A percentile compares a stretch with the other conserved stretches of the same genome.
Evolutionary conservation across 2,113 vertebrate species (phyloP).

Genomic region (Cavia aperea): DNA sequence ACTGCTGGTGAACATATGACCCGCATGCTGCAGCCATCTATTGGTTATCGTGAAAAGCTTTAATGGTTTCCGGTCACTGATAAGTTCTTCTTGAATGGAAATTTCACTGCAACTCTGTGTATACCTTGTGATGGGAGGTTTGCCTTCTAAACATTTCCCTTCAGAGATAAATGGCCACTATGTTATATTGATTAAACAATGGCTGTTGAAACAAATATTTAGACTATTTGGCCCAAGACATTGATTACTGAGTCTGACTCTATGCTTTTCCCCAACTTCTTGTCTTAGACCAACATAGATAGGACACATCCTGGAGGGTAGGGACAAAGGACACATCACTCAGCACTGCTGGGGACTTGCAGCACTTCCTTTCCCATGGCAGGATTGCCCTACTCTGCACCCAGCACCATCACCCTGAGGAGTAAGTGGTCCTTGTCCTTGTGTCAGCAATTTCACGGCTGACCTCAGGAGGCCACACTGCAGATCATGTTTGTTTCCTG

Average conservation of each 20-base stretch:
- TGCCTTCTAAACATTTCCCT: background rate
- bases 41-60: background rate
- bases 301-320: background rate
- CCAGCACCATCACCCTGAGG: background rate
- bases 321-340: background rate
- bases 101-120: background rate
- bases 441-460: background rate
- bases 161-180: background rate
- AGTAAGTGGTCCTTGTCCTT: background rate
- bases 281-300: background rate
- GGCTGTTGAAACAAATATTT: background rate
- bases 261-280: background rate
- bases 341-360: background rate
- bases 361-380: background rate
- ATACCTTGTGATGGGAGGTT: background rate
- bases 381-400: background rate
- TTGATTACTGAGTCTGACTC: background rate
- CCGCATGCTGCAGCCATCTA: background rate
- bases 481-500: background rate
- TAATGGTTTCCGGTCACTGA: background rate
- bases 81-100: background rate
- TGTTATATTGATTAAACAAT: background rate
- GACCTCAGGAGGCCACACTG: background rate
- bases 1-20: background rate
- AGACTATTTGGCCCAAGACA: background rate